phyloP scores from a whole-genome alignment of 2,113 vertebrate genomes.

The Taxidea taxus region DNA sequence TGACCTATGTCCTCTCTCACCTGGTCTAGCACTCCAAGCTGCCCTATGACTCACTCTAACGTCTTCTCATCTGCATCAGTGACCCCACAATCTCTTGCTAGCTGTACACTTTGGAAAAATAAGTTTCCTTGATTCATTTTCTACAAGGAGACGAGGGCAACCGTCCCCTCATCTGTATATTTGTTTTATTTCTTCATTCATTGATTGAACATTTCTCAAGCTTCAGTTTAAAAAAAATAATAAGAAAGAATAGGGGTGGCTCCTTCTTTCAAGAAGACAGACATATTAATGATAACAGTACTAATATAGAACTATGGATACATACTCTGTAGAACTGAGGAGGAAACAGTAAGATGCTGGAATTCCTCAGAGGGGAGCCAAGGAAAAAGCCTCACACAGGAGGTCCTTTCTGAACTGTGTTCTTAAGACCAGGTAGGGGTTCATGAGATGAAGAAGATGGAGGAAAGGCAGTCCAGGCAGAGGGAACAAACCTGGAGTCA shows the following conservation, averaged over 20 bases:
- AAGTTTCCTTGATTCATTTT: conserved; percentile 1
- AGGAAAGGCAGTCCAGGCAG: neutral
- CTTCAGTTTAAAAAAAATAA: neutral
- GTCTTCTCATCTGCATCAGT: neutral
- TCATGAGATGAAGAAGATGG: neutral
- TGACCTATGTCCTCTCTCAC: conserved; percentile 27
- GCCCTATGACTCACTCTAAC: neutral
- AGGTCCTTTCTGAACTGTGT: neutral
- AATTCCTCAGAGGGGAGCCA: neutral
- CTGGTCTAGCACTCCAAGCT: neutral
- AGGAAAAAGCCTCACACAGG: neutral
- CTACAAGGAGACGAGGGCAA: neutral
- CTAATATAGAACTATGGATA: neutral
- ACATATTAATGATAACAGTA: neutral
- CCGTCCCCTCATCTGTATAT: neutral
- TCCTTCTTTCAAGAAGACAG: neutral
- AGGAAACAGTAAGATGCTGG: neutral
- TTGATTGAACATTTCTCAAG: neutral
- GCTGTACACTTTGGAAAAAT: neutral
- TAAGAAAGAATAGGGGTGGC: neutral
- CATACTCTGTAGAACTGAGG: neutral
- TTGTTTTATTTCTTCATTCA: neutral
- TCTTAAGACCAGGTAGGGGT: neutral
- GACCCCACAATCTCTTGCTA: neutral
- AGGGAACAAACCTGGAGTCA: neutral